phyloP scores from a whole-genome alignment of 2,888 invertebrate genomes.

The Shargacucullia verbasci region DNA sequence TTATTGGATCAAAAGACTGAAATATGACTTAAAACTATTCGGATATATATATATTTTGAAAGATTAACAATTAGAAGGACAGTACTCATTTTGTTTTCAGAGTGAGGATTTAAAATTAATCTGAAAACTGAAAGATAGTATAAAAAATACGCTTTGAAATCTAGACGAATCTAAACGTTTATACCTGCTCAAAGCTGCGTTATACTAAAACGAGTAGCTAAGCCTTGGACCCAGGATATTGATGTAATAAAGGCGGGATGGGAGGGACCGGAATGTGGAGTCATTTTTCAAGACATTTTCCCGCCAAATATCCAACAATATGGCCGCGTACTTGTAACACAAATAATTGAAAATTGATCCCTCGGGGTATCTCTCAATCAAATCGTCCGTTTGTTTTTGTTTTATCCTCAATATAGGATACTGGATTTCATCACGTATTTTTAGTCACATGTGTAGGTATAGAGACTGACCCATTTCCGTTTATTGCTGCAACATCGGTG shows the following conservation, averaged over 20 bases:
- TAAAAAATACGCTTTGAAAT: background rate
- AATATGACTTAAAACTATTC: background rate
- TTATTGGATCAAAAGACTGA: slow-evolving; percentile 1
- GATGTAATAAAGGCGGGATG: slow-evolving; percentile 56
- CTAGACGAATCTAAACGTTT: slow-evolving; percentile 27
- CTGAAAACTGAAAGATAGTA: background rate
- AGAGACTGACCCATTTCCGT: slow-evolving; percentile 6
- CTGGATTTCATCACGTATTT: slow-evolving; percentile 4
- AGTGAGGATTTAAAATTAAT: too few species aligned
- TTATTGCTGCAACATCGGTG: background rate
- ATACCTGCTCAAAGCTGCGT: slow-evolving; percentile 18
- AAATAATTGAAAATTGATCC: slow-evolving; percentile 61
- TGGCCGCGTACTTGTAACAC: slow-evolving; percentile 49
- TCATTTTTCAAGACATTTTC: slow-evolving; percentile 62
- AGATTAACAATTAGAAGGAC: too few species aligned
- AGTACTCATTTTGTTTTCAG: background rate
- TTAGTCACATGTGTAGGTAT: background rate
- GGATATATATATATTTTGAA: background rate
- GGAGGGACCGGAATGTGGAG: slow-evolving; percentile 57
- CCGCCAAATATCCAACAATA: slow-evolving; percentile 57
- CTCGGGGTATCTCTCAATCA: slow-evolving; percentile 58
- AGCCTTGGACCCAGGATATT: slow-evolving; percentile 54
- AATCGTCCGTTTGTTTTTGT: slow-evolving; percentile 49
- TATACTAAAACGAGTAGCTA: slow-evolving; percentile 43
- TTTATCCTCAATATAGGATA: slow-evolving; percentile 26